These are phyloP conservation scores for Hormiphora californensis DNA, from an alignment of 37 sponge, comb jelly and placozoan species.

Conservation along the genomic window DNA sequence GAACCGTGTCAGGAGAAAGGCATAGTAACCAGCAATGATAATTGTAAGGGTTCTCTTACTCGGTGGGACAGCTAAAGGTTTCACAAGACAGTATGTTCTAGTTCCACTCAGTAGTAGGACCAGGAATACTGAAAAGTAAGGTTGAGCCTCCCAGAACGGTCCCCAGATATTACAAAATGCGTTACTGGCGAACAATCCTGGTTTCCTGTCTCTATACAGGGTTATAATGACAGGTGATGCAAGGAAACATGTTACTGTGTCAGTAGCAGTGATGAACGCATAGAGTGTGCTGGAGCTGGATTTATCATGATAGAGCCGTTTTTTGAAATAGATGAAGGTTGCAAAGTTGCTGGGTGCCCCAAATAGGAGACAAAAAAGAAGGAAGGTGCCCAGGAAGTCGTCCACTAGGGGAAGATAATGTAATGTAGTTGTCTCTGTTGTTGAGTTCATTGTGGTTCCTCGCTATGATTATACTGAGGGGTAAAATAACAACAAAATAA, in stretches of 20 bases:
- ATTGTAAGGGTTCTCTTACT: not conserved
- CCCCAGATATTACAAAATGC: constrained; percentile 26
- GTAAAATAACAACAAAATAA: too few species aligned
- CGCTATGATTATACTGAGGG: too few species aligned
- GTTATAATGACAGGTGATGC: constrained; percentile 19
- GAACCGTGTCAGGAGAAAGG: not conserved
- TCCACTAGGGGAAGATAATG: too few species aligned
- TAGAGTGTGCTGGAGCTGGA: too few species aligned
- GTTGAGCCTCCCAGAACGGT: not conserved
- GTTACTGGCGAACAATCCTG: not conserved
- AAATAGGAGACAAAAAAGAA: too few species aligned
- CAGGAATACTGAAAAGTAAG: constrained; percentile 47
- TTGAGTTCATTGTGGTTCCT: too few species aligned
- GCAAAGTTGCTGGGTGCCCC: too few species aligned
- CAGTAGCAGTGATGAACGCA: not conserved
- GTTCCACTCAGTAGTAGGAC: not conserved
- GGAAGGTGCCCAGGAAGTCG: too few species aligned
- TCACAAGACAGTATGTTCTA: not conserved
- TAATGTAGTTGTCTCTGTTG: too few species aligned
- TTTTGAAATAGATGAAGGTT: too few species aligned
- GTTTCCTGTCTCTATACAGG: not conserved
- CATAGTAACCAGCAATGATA: not conserved
- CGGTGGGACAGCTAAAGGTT: not conserved
- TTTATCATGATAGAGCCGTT: too few species aligned
- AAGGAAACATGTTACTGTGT: not conserved